phyloP scores from a whole-genome alignment of 2,113 vertebrate genomes.

The Gobiocypris rarus region DNA sequence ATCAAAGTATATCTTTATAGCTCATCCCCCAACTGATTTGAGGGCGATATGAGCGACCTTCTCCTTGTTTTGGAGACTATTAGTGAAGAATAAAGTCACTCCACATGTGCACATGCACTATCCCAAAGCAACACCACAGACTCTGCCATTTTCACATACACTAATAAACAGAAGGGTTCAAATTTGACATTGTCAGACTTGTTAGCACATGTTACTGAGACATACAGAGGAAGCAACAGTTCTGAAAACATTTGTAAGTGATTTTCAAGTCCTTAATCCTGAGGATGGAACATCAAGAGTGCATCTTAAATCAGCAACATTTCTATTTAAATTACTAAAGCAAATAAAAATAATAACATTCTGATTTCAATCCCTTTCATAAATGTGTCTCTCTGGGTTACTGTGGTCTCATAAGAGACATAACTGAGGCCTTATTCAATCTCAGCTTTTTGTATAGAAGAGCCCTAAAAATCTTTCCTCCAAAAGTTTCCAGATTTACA shows the following conservation, averaged over 20 bases:
- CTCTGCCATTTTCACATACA: neutral
- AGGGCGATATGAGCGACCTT: neutral
- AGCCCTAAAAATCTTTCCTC: neutral
- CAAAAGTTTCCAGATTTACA: neutral
- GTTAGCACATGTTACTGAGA: neutral
- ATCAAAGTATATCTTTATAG: neutral
- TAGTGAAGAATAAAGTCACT: neutral
- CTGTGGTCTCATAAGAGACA: neutral
- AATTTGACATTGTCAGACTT: neutral
- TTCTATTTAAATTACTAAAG: slow-evolving; percentile 12
- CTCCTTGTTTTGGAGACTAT: neutral
- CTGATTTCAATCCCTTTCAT: slow-evolving; percentile 9
- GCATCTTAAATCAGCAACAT: neutral
- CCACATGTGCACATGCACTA: neutral
- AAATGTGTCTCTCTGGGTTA: neutral
- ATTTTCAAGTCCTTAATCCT: slow-evolving; percentile 1
- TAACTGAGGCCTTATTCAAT: neutral
- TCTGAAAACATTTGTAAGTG: neutral
- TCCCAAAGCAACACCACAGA: slow-evolving; percentile 11
- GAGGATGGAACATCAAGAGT: neutral
- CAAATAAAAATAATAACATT: neutral
- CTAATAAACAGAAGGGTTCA: neutral
- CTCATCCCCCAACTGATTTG: neutral
- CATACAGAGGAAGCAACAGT: neutral
- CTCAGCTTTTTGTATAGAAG: neutral